Conservation (phyloP, 2,888 invertebrate genomes). For the Nemotelus pantherinus region DNA sequence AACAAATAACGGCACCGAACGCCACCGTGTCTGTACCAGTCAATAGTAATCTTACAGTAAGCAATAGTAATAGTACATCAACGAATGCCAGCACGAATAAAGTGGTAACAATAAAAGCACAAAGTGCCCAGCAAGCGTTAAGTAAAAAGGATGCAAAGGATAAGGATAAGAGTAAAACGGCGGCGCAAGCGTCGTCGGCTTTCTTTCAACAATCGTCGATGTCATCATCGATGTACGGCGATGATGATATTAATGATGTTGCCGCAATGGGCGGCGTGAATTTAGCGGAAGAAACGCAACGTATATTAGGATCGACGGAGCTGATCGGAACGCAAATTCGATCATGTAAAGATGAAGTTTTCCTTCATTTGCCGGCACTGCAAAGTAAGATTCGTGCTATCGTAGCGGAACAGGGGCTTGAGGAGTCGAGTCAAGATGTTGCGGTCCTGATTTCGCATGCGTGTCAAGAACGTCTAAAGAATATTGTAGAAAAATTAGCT, state of each 20-base stretch:
- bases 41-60: constrained; percentile 54
- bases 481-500: constrained; percentile 88
- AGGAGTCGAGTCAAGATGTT: constrained; percentile 87
- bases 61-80: constrained; percentile 50
- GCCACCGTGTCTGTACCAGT: constrained; percentile 56
- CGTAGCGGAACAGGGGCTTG: constrained; percentile 80
- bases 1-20: constrained; percentile 57
- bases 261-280: constrained; percentile 99
- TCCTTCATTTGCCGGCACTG: constrained; percentile 81
- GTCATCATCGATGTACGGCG: constrained; percentile 72
- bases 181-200: constrained; percentile 61
- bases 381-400: constrained; percentile 81
- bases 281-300: constrained; percentile 93
- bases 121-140: constrained; percentile 64
- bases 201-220: constrained; percentile 67
- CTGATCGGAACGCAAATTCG: constrained; percentile 87
- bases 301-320: constrained; percentile 90
- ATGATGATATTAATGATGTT: constrained; percentile 98
- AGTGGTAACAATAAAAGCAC: constrained; percentile 58
- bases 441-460: constrained; percentile 92
- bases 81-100: constrained; percentile 49
- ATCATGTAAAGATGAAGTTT: constrained; percentile 93
- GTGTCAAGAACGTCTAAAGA: constrained; percentile 91
- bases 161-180: constrained; percentile 77
- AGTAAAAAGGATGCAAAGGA: constrained; percentile 73